Evolutionary conservation across 2,797 vertebrate genomes (phyloP), one percentile per base, ranked within the genome.

Genomic region (Arremon aurantiirostris): DNA sequence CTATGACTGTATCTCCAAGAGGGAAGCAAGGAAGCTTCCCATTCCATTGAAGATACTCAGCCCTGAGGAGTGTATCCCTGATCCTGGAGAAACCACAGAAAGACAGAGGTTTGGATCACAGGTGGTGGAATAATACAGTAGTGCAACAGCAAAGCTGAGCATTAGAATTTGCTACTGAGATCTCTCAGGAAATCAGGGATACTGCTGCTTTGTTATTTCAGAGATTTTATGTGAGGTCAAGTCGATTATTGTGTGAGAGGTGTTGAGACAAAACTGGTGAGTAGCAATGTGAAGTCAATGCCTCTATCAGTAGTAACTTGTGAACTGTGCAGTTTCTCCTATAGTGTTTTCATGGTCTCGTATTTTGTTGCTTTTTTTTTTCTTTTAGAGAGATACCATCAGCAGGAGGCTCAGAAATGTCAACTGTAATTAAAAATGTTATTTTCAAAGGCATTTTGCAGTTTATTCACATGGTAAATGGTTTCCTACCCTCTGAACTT

Each of bases 361-460:
- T 42, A 79, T 76, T 49, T 61, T 76, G n/a, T 69, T 28, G 2
- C 18, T 35, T 35, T 37, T 34, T 61, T 78, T 79, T 72, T 82
- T 30, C 26, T 92, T 77, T 86, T 69, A 60, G 77, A 95, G 63
- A 90, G 93, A 97, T 93, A 96, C 83, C 76, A 97, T 96, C 95
- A 96, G 94, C 91, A 94, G 94, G 93, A 93, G 85, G 75, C 85
- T 96, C 81, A 92, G 87, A 96, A 96, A 97, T 96, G 95, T 96
- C 97, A 97, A 78, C 89, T 93, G 90, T 96, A 97, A 97, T 97
- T 97, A 97, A 97, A 97, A 95, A 95, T 95, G 94, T 89, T 97
- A 96, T 97, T 96, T 97, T 97, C 93, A 97, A 93, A 97, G 93
- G 81, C 90, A 93, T 97, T 97, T 95, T 95, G 81, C 56, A 87